Base-by-base conservation (phyloP, 2,113 vertebrate genomes). In the Guaruba guarouba region DNA sequence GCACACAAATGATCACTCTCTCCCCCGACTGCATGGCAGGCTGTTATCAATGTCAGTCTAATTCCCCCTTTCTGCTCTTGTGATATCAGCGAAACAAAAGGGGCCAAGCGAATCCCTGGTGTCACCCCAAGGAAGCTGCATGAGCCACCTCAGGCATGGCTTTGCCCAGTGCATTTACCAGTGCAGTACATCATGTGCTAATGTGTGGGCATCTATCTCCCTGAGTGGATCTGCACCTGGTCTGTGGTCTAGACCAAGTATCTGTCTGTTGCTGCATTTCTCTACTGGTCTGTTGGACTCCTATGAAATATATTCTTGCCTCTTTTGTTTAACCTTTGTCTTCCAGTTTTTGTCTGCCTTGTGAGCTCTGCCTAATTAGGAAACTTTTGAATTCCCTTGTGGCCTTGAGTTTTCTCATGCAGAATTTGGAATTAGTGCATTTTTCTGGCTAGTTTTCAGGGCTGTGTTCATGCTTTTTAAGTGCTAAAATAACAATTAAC, bases 311-410 rank as follows among this genome's bases (percentile, higher is more conserved):
- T 68, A 89, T 74, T 83, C 93, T 86, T 82, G 71, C 64, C 52
- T 95, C 86, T 96, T 77, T 90, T 80, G 70, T 92, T 89, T 94
- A 95, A 95, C 91, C 96, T 96, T 94, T 92, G 78, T 96, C 94
- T 90, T 93, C 74, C 74, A 85, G 79, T 80, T 93, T 96, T 95
- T 92, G 80, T 92, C 88, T 94, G 83, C 70, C 77, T 95, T 70
- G 78, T 96, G 93, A 91, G 95, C 91, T 93, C 91, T 90, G 90
- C 90, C 93, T 97, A 96, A 97, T 96, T 97, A 97, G 92, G 91
- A 95, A 81, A 75, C 70, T 87, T 96, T 90, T 82, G 33, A 93
- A 96, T 93, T 97, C 96, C 95, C 96, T 69, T 14, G 86, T 73
- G 97, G 92, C 76, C 94, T 85, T 0, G 6, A 91, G 82, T 96